Evolutionary conservation across 2,797 vertebrate species (phyloP), one percentile per base, ranked within the genome.

Genomic region (Sebastes iracundus): DNA sequence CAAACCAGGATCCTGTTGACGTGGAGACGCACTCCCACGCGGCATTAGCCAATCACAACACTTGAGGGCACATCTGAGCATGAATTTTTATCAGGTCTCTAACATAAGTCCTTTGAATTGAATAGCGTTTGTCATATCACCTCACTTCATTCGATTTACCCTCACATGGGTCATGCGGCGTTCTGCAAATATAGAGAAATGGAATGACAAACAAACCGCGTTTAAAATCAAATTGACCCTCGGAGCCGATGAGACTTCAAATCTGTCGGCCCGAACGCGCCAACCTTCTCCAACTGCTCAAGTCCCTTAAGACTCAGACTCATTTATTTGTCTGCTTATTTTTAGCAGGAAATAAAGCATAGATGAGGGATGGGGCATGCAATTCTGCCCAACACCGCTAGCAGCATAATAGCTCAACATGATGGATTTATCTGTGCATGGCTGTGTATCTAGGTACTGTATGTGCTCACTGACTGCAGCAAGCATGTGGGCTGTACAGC

Each of bases 371-470:
- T 93, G 92, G 88, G 68, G 60, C 78, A 52, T 81, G 84, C 78
- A 66, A 81, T 90, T 90, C 88, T 92, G 83, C 83, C 80, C 85
- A 88, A 84, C 68, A 80, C 75, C 6, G 69, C 68, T 22, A 86
- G 81, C 92, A 94, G 91, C 85, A 82, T 83, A 89, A 95, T 94
- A 93, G 86, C 91, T 95, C 94, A 95, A 86, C 62, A 81, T 93
- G 93, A 95, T 94, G 87, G 90, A 95, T 95, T 92, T 86, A 88
- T 91, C 85, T 61, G 38, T 65, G 52, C 77, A 79, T 75, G 72
- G 82, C 78, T 78, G 64, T 88, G 83, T 88, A 87, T 90, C 77
- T 85, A 69, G 64, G 49, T 79, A 72, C 86, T 61, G 61, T 84
- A 85, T 85, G 68, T 87, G 81, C 79, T 82, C 79, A 46, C 59